Evolutionary conservation across 2,888 invertebrate genomes (phyloP), one percentile per base, ranked within the genome.

Genomic region (Disparrhopalites patrizii): DNA sequence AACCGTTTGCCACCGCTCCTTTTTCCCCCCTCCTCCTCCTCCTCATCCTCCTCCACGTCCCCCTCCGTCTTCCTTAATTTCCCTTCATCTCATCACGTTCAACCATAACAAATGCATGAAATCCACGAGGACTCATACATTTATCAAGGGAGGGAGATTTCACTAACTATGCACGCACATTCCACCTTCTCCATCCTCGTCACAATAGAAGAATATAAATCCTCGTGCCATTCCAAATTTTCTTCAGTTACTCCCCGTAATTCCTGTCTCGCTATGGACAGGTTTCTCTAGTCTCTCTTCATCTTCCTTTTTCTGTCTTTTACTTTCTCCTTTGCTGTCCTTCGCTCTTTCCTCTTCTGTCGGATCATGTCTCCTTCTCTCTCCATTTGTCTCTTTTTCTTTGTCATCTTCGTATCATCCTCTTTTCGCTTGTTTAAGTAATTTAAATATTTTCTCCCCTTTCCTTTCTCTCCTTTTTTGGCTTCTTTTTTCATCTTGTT

Each of bases 91-190:
- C 65, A 57, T 65, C 65, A 57, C 58, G 38, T 51, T 58, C 51
- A 51, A 56, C 60, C 62, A 66, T 54, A 65, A 61, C 61, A 61
- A 61, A 61, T 61, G 51, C 51, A 61, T 61, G 51, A 51, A 61
- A 61, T 61, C 61, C 61, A 33, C 50, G 18, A 60, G 43, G 60
- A 40, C 25, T 23, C 61, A 61, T 27, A 33, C 51, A 61, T 51
- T 61, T 36, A 61, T 61, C 51, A 51, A 20, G 20, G 27, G n/a
- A n/a, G n/a, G n/a, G n/a, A n/a, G 36, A 51, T 61, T 61, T 51
- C n/a, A n/a, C n/a, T n/a, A n/a, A n/a, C n/a, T 36, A 51, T 50
- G 18, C 61, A 52, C 50, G 51, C 51, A 51, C 51, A 25, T n/a
- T 15, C 13, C 57, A 4, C 15, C n/a, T 20, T n/a, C 27, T 15